These are phyloP conservation scores for Stylophora pistillata DNA, from an alignment of 64 coral and sea anemone genomes.

Conservation along the genomic window DNA sequence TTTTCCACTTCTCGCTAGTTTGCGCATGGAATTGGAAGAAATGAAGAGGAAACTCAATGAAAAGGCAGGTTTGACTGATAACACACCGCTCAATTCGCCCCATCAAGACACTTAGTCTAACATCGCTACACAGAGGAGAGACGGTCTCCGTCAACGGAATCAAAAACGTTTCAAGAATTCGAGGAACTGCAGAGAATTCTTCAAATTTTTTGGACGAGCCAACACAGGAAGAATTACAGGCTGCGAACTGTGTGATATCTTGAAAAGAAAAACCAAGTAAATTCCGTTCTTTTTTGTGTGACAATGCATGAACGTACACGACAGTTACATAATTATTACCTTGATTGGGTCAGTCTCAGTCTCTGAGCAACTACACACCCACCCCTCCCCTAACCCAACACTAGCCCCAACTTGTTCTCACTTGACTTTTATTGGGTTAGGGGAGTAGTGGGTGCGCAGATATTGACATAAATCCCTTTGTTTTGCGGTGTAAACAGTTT, in stretches of 20 bases:
- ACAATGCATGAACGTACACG: no score
- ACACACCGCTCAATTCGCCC: background rate
- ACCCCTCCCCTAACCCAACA: no score
- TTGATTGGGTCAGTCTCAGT: no score
- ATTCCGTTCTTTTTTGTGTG: no score
- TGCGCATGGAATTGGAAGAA: slow-evolving; percentile 24
- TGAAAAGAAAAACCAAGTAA: background rate
- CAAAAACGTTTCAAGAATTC: background rate
- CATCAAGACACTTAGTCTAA: background rate
- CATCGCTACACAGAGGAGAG: background rate
- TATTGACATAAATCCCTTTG: no score
- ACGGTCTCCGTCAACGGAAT: background rate
- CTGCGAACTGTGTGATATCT: slow-evolving; percentile 25
- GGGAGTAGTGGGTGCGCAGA: no score
- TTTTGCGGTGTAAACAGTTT: no score
- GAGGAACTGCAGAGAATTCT: background rate
- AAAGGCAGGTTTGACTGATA: background rate
- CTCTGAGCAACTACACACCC: no score
- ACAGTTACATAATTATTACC: no score
- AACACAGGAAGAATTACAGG: background rate
- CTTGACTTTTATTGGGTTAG: no score
- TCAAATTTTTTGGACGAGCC: background rate
- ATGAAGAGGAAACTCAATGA: slow-evolving; percentile 5
- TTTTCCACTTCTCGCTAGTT: background rate
- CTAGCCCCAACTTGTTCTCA: no score